Evolutionary conservation across 2,797 vertebrate genomes (phyloP).

Genomic region (Florisuga fusca): DNA sequence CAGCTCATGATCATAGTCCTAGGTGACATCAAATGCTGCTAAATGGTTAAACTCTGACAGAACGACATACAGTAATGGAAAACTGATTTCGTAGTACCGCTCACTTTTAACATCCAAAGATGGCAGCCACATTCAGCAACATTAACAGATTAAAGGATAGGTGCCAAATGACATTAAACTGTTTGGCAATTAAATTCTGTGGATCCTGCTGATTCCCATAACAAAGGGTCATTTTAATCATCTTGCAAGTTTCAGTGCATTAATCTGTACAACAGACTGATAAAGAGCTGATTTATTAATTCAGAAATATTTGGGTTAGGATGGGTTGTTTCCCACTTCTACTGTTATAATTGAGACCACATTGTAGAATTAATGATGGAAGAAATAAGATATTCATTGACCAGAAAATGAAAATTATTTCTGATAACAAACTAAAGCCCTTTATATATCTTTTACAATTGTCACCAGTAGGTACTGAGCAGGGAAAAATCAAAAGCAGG

Average conservation of each 20-base stretch:
- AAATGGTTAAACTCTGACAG: slow-evolving; percentile 28
- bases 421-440: slow-evolving; percentile 72
- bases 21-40: slow-evolving; percentile 15
- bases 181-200: slow-evolving; percentile 76
- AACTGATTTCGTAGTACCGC: slow-evolving; percentile 27
- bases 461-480: slow-evolving; percentile 24
- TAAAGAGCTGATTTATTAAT: slow-evolving; percentile 80
- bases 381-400: slow-evolving; percentile 83
- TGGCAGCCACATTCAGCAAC: slow-evolving; percentile 3
- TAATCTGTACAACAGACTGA: slow-evolving; percentile 82
- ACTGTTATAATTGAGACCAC: slow-evolving; percentile 76
- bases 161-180: slow-evolving; percentile 75
- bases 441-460: slow-evolving; percentile 68
- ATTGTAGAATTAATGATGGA: slow-evolving; percentile 83
- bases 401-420: slow-evolving; percentile 82
- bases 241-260: slow-evolving; percentile 74
- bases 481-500: background rate
- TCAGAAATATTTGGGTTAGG: slow-evolving; percentile 75
- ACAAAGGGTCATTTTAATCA: slow-evolving; percentile 83
- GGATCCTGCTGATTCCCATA: slow-evolving; percentile 66
- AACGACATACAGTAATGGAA: slow-evolving; percentile 30
- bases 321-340: slow-evolving; percentile 77
- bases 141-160: slow-evolving; percentile 66
- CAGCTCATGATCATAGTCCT: background rate
- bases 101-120: slow-evolving; percentile 61